Conservation (phyloP, 2,797 vertebrate species). For the Nyctibius grandis region DNA sequence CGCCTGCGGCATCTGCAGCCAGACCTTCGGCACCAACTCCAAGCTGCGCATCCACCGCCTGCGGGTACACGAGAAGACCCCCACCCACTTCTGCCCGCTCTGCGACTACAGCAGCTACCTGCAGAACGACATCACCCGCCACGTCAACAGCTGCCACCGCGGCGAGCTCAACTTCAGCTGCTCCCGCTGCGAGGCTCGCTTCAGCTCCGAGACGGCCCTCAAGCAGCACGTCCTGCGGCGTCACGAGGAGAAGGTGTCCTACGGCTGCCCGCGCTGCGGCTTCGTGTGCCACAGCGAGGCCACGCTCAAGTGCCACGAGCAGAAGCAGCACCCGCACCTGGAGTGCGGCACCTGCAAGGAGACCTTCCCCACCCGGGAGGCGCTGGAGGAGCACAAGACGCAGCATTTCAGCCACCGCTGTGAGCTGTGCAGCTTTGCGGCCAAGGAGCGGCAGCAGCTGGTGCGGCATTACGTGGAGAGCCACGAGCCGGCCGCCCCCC, state of each 20-base stretch:
- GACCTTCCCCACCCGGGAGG: conserved; percentile 72
- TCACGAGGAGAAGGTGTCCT: conserved; percentile 75
- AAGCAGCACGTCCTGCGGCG: conserved; percentile 87
- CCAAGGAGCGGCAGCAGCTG: conserved; percentile 83
- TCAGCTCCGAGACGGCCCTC: conserved; percentile 87
- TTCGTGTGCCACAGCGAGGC: conserved; percentile 78
- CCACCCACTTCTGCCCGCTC: conserved; percentile 86
- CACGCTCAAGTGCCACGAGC: conserved; percentile 80
- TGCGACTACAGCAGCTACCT: conserved; percentile 92
- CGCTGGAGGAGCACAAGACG: conserved; percentile 78
- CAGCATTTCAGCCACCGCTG: conserved; percentile 84
- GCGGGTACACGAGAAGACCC: conserved; percentile 87
- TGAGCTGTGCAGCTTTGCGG: conserved; percentile 83
- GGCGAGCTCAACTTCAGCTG: conserved; percentile 82
- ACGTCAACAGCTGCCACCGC: conserved; percentile 86
- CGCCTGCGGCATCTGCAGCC: conserved; percentile 79
- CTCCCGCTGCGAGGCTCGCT: conserved; percentile 81
- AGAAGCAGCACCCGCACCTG: conserved; percentile 78
- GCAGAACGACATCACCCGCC: conserved; percentile 86
- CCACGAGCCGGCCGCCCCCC: conserved; percentile 74
- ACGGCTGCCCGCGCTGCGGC: conserved; percentile 73
- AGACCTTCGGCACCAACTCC: conserved; percentile 88
- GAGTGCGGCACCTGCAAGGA: conserved; percentile 79
- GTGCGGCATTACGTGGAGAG: conserved; percentile 84
- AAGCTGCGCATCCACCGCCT: conserved; percentile 88